Conservation (phyloP, 2,113 vertebrate species). For the Dascyllus trimaculatus region DNA sequence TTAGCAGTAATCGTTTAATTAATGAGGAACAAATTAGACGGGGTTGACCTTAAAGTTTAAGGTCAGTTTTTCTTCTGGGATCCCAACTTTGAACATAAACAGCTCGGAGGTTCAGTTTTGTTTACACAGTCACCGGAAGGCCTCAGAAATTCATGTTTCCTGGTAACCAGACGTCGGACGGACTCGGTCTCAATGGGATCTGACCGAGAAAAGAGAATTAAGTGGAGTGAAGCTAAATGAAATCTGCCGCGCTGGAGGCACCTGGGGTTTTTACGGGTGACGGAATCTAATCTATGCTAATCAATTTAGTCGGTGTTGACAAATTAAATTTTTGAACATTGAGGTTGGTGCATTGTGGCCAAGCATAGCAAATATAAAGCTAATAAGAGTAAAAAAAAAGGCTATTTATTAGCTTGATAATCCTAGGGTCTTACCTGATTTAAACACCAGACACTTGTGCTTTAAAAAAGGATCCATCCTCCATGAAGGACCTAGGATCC, state of each 20-base stretch:
- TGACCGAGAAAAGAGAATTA: conserved; percentile 40
- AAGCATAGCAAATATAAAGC: conserved; percentile 6
- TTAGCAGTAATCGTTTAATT: not conserved
- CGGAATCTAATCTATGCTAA: conserved; percentile 55
- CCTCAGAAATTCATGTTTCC: conserved; percentile 35
- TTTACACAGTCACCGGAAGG: conserved; percentile 21
- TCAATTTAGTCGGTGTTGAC: conserved; percentile 46
- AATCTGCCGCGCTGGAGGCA: conserved; percentile 50
- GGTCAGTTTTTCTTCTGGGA: conserved; percentile 9
- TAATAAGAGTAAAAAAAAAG: not conserved
- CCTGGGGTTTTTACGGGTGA: conserved; percentile 28
- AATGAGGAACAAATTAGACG: not conserved
- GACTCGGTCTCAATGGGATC: conserved; percentile 22
- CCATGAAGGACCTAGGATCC: no score
- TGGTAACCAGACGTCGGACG: conserved; percentile 17
- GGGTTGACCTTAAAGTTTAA: conserved; percentile 1
- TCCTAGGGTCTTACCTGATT: no score
- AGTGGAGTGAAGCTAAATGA: conserved; percentile 49
- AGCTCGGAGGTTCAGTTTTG: conserved; percentile 20
- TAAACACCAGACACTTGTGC: no score
- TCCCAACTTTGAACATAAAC: conserved; percentile 29
- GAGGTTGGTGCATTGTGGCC: not conserved
- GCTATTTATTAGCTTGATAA: no score
- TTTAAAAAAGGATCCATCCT: no score
- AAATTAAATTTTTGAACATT: conserved; percentile 28